Evolutionary conservation across 2,113 vertebrate species (phyloP).

Genomic region (Daubentonia madagascariensis): DNA sequence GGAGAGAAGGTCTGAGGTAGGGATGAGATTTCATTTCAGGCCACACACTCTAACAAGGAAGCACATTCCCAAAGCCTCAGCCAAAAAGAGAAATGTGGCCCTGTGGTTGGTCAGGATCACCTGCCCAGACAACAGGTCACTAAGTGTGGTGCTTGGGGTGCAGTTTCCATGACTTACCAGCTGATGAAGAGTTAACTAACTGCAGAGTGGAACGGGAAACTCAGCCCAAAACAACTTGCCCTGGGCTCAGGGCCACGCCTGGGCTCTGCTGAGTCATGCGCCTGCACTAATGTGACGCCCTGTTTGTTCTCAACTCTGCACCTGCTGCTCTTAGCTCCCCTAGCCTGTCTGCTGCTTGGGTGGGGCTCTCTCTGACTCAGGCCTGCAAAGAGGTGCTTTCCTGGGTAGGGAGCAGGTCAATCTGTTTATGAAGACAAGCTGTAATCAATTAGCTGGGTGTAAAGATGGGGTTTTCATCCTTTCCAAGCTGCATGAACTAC

Average conservation of each 20-base stretch:
- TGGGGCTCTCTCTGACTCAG: constrained; percentile 57
- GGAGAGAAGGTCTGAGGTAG: background rate
- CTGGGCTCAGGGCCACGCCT: constrained; percentile 19
- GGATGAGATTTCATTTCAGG: constrained; percentile 40
- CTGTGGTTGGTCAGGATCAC: constrained; percentile 3
- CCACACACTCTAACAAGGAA: background rate
- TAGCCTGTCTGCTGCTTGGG: constrained; percentile 19
- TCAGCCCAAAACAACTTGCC: constrained; percentile 7
- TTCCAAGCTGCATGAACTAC: constrained; percentile 73
- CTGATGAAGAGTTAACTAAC: constrained; percentile 41
- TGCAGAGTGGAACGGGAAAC: constrained; percentile 43
- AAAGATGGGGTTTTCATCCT: background rate
- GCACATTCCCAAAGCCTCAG: background rate
- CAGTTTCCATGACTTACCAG: background rate
- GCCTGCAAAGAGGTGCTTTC: constrained; percentile 32
- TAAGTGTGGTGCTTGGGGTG: background rate
- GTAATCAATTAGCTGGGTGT: constrained; percentile 25
- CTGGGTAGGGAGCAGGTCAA: constrained; percentile 6
- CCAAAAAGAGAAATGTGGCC: background rate
- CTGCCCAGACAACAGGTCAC: background rate
- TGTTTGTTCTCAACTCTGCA: constrained; percentile 56
- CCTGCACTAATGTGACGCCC: constrained; percentile 52
- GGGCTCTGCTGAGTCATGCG: constrained; percentile 58
- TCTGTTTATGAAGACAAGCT: constrained; percentile 48
- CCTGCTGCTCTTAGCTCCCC: constrained; percentile 42